Conservation (phyloP, 1,140 invertebrate genomes). For the Pseudomyrmex sp. region DNA sequence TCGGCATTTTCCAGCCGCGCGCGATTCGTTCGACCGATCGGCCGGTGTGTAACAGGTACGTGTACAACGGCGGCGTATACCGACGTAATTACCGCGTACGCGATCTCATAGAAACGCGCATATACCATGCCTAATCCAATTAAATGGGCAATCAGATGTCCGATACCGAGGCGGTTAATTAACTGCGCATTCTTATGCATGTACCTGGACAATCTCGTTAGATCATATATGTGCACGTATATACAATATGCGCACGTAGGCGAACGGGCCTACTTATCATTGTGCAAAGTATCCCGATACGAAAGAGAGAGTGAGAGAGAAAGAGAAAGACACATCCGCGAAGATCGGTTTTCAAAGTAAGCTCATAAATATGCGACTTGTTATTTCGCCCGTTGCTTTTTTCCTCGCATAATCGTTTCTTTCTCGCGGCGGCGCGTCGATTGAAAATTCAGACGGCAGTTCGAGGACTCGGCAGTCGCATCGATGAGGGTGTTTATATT, state of each 20-base stretch:
- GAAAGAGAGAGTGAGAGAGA: not conserved
- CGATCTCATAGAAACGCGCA: conserved; percentile 70
- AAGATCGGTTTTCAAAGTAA: conserved; percentile 71
- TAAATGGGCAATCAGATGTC: conserved; percentile 80
- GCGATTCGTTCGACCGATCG: conserved; percentile 28
- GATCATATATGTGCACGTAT: conserved; percentile 64
- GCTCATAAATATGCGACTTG: conserved; percentile 73
- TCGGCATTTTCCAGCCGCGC: conserved; percentile 50
- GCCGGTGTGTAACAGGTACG: conserved; percentile 64
- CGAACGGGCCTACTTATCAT: conserved; percentile 67
- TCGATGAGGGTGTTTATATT: conserved; percentile 66
- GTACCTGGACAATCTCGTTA: conserved; percentile 73
- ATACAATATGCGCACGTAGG: not conserved
- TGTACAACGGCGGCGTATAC: conserved; percentile 53
- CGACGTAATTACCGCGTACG: conserved; percentile 70
- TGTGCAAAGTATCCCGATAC: conserved; percentile 61
- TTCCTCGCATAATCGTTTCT: conserved; percentile 40
- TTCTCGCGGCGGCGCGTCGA: conserved; percentile 41
- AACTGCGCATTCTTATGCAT: conserved; percentile 80
- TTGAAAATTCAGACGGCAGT: conserved; percentile 67
- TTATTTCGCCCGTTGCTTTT: conserved; percentile 64
- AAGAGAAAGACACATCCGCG: conserved; percentile 9
- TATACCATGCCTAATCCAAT: conserved; percentile 77
- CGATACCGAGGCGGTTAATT: conserved; percentile 79
- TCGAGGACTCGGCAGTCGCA: conserved; percentile 46